Evolutionary conservation across 2,797 vertebrate genomes (phyloP), one percentile per base, ranked within the genome.

Genomic region (Peromyscus melanophrys): DNA sequence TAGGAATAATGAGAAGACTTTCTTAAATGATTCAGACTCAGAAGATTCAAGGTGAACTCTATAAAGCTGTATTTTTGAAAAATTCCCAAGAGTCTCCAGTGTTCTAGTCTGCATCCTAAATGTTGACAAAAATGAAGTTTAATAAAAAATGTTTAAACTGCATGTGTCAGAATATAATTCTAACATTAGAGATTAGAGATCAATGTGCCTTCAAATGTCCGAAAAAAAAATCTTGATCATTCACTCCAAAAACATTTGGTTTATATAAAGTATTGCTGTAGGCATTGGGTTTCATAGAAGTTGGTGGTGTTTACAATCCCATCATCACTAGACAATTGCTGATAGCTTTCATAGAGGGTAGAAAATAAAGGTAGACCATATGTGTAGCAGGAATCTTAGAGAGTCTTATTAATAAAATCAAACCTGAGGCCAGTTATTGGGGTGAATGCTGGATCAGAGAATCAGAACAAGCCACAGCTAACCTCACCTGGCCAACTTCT

Each of bases 21-120:
- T 61, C 0, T 71, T 77, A 73, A 89, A 71, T 75, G 49, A 81
- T 75, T 93, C 61, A 85, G 49, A 61, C 49, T 94, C 21, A 86
- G 21, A 13, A 86, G 25, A 29, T 65, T 11, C 21, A 81, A 16
- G 25, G 25, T 73, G 37, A 27, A 88, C 4, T 4, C 55, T 80
- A 73, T 91, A 49, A 89, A 43, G 67, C 1, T 88, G 25, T 49
- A 25, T 90, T 61, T 84, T 78, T 96, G 69, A 83, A 3, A 88
- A 78, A 4, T 55, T 78, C 13, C 4, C 9, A 77, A 1, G 12
- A 23, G 3, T 75, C 89, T 37, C 4, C 29, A 78, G 23, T 75
- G 34, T 0, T 95, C 10, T 83, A 17, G 23, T 89, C 21, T 16
- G 49, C 31, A 76, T 43, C 52, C 17, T 34, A 90, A 16, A 82